Evolutionary conservation across 2,797 vertebrate genomes (phyloP).

Genomic region (Ciconia nigra): DNA sequence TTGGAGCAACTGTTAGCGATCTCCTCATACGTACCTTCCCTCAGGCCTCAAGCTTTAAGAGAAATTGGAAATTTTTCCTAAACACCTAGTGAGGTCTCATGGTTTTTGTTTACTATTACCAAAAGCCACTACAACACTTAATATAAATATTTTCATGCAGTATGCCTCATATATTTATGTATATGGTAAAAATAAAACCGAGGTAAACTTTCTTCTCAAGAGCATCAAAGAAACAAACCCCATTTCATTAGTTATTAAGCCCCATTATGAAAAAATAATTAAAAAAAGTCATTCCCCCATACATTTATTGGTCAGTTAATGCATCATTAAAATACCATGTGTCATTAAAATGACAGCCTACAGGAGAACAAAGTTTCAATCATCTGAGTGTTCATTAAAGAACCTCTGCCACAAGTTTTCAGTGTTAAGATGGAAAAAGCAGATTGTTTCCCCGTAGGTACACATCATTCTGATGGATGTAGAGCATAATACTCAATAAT

Average conservation of each 20-base stretch:
- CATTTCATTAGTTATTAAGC: neutral
- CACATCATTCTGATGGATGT: neutral
- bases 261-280: neutral
- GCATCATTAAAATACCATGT: neutral
- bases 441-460: neutral
- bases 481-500: neutral
- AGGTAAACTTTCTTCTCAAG: neutral
- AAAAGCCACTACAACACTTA: neutral
- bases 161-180: neutral
- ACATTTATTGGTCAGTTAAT: neutral
- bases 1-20: neutral
- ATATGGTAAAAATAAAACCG: neutral
- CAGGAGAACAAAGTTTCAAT: neutral
- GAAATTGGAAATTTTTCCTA: neutral
- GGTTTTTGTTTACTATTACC: neutral
- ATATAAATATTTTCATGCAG: neutral
- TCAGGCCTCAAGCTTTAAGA: neutral
- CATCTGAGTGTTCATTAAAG: neutral
- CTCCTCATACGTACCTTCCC: fast-evolving
- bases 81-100: neutral
- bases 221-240: neutral
- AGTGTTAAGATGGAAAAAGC: neutral
- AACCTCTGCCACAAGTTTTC: neutral
- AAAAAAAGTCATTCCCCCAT: neutral
- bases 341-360: neutral